Base-by-base conservation (phyloP, 2,888 invertebrate genomes). In the Eilema depressum region DNA sequence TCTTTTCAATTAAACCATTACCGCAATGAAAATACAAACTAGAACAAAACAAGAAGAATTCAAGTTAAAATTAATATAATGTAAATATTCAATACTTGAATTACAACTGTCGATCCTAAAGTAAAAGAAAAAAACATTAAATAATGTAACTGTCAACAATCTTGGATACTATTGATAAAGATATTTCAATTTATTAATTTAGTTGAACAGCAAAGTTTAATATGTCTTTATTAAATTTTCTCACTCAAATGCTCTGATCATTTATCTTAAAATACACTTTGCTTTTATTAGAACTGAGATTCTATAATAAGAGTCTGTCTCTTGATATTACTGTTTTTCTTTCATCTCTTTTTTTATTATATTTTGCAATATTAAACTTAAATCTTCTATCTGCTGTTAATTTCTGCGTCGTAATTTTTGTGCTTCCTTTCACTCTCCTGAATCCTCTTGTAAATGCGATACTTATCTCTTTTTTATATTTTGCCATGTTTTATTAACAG, bases 251-350 rank as follows among this genome's bases (percentile, higher is more conserved):
- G 10, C 30, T 33, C 12, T 28, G 23, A 23, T 70, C 33, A 25
- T 70, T 66, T 67, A 33, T 63, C 63, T 33, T 30, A 12, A 30
- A 28, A 30, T 61, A 28, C 30, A 30, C n/a, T 61, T 61, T 5
- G 30, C 30, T 28, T 60, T 26, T 30, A 20, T 60, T 28, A 20
- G 20, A 30, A 26, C 20, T 60, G 14, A 60, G 20, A 12, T 60
- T 20, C 5, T 11, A n/a, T 26, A 28, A 10, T 53, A 53, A 53
- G 53, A 53, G 53, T n/a, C n/a, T 53, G 53, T 20, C 47, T 47
- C 8, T 47, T 47, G 20, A 17, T 41, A 41, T 41, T 41, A 41
- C 20, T 41, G 47, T 47, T 20, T 14, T 47, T 1, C 20, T 20
- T 47, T 47, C 5, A 17, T 41, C 1, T 41, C 17, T 41, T 3